Base-by-base conservation (phyloP, 2,888 invertebrate species). In the Glyphotaelius pellucidus region DNA sequence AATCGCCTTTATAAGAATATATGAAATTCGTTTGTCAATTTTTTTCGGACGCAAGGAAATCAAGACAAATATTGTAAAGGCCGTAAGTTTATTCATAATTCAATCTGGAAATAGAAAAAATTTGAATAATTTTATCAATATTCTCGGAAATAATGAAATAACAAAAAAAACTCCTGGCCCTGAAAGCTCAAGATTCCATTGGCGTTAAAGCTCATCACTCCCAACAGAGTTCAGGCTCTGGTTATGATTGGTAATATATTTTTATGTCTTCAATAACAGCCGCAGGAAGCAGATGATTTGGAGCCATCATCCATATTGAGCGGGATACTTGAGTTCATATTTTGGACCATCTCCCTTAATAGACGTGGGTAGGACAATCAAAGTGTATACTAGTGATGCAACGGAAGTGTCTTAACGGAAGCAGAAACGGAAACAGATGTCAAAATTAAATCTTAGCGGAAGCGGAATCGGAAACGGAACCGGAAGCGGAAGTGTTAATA, bases 241-340 rank as follows among this genome's bases (percentile, higher is more conserved):
- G 25, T 25, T 67, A 25, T 83, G 83, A 83, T 83, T 19, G 83
- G 83, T 83, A 83, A 35, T 25, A 83, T 2, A 11, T 83, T 83
- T 83, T 35, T 35, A 83, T 47, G 86, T 86, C 42, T 42, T 38
- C 30, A 86, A 30, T 38, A 42, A 86, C 42, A 86, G 42, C 85
- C 35, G 32, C 83, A 38, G 86, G 86, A 86, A 86, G 30, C 86
- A 30, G 86, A 86, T 86, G 42, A 86, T 86, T 42, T 86, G 86
- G n/a, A 30, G n/a, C 42, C 30, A 86, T 86, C 86, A 86, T 86
- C 42, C n/a, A 25, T 32, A 86, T 86, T 86, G 14, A 86, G 86
- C n/a, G n/a, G 42, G n/a, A 38, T n/a, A 86, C 47, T 86, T 86
- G 86, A 42, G 86, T n/a, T 86, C 35, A 42, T 86, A 47, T 86